Evolutionary conservation across 2,113 vertebrate genomes (phyloP).

Genomic region (Ptilorrhoa leucosticta): DNA sequence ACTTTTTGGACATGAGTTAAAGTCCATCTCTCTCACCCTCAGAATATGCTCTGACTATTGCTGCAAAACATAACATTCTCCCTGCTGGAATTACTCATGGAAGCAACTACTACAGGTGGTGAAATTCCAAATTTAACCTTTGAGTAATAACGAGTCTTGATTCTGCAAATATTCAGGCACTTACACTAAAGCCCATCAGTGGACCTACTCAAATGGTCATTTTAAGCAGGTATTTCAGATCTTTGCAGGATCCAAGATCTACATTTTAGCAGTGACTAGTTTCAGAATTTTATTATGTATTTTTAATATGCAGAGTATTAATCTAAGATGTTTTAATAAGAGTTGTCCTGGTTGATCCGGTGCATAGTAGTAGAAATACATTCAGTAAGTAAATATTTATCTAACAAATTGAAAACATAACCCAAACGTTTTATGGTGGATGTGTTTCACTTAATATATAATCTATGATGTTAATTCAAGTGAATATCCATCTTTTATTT

Average conservation of each 20-base stretch:
- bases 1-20: not conserved
- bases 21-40: not conserved
- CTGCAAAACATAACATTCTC: not conserved
- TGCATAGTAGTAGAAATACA: not conserved
- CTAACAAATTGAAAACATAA: not conserved
- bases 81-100: not conserved
- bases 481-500: not conserved
- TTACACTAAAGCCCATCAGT: not conserved
- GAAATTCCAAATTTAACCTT: not conserved
- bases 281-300: constrained; percentile 26
- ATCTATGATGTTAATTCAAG: not conserved
- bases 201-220: not conserved
- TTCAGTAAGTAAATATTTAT: not conserved
- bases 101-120: not conserved
- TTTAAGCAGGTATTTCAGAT: not conserved
- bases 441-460: not conserved
- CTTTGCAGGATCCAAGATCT: not conserved
- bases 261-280: not conserved
- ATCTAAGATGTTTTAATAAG: not conserved
- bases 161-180: not conserved
- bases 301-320: constrained; percentile 52
- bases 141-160: not conserved
- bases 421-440: not conserved
- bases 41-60: not conserved
- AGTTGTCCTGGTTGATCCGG: not conserved